Percentiles rank a stretch among this genome's conserved stretches.
Conservation (phyloP, 2,113 vertebrate species). For the Thunnus thynnus region DNA sequence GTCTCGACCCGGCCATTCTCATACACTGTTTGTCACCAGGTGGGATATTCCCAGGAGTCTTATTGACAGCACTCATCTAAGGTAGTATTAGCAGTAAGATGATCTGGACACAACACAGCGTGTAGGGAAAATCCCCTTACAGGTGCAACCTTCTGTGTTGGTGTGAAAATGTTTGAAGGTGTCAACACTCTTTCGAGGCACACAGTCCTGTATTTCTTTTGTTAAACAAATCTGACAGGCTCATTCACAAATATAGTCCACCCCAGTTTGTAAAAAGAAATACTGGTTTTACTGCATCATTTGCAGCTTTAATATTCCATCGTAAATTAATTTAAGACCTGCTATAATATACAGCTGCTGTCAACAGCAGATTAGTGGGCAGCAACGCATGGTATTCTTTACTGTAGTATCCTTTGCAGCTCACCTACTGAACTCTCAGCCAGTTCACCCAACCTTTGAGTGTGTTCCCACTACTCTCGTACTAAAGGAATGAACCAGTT, state of each 20-base stretch:
- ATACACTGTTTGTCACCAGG: slow-evolving; percentile 48
- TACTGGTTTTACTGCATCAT: neutral
- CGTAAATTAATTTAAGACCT: neutral
- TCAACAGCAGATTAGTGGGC: neutral
- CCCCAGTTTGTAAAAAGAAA: neutral
- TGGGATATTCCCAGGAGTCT: slow-evolving; percentile 62
- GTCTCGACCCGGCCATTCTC: slow-evolving; percentile 28
- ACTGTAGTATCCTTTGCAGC: neutral
- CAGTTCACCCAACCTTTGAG: neutral
- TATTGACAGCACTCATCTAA: slow-evolving; percentile 13
- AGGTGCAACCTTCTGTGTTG: neutral
- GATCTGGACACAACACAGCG: slow-evolving; percentile 32
- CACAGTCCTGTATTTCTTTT: neutral
- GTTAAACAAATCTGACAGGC: neutral
- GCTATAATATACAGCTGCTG: neutral
- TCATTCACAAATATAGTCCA: neutral
- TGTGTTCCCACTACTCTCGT: neutral
- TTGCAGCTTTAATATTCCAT: neutral
- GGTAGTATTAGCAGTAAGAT: slow-evolving; percentile 32
- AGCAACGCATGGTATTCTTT: neutral
- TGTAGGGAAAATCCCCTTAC: slow-evolving; percentile 25
- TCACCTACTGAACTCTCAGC: slow-evolving; percentile 16
- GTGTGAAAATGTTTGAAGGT: neutral
- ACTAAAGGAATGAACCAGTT: neutral
- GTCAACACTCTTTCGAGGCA: neutral